Percentiles rank a stretch among this genome's conserved stretches.
phyloP scores from a whole-genome alignment of 2,113 vertebrate genomes.

The Rhombomys opimus region DNA sequence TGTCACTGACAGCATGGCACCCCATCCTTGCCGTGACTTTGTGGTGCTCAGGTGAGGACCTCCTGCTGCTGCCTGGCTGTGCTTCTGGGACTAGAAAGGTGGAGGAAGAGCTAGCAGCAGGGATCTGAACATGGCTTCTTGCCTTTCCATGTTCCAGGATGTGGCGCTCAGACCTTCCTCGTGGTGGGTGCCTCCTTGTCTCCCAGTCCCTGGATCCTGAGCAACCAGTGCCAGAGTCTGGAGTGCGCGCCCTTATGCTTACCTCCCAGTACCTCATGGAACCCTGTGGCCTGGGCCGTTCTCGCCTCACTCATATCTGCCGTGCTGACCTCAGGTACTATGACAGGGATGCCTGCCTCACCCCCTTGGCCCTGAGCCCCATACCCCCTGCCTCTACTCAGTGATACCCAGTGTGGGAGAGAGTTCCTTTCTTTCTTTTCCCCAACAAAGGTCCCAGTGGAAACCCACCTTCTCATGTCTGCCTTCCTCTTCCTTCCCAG shows the following conservation, averaged over 20 bases:
- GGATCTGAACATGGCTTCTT: not conserved
- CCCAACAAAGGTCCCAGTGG: not conserved
- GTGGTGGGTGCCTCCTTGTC: conserved; percentile 88
- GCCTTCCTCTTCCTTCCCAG: conserved; percentile 79
- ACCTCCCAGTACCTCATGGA: conserved; percentile 92
- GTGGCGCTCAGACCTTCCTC: conserved; percentile 89
- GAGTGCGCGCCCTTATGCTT: conserved; percentile 88
- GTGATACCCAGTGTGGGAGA: not conserved
- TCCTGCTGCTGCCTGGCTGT: not conserved
- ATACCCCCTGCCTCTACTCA: not conserved
- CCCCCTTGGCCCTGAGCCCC: not conserved
- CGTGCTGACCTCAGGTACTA: conserved; percentile 90
- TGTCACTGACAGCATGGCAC: conserved; percentile 92
- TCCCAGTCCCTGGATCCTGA: conserved; percentile 90
- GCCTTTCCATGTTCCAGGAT: conserved; percentile 78
- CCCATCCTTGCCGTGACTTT: conserved; percentile 90
- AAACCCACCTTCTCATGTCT: not conserved
- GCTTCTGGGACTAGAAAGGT: not conserved
- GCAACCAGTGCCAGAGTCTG: conserved; percentile 85
- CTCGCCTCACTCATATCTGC: conserved; percentile 91
- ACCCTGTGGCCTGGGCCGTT: conserved; percentile 87
- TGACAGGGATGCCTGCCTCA: not conserved
- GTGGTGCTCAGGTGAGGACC: conserved; percentile 89
- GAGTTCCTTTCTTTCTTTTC: not conserved
- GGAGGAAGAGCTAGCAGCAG: not conserved